Conservation (phyloP, 2,113 vertebrate species). For the Mirza zaza region DNA sequence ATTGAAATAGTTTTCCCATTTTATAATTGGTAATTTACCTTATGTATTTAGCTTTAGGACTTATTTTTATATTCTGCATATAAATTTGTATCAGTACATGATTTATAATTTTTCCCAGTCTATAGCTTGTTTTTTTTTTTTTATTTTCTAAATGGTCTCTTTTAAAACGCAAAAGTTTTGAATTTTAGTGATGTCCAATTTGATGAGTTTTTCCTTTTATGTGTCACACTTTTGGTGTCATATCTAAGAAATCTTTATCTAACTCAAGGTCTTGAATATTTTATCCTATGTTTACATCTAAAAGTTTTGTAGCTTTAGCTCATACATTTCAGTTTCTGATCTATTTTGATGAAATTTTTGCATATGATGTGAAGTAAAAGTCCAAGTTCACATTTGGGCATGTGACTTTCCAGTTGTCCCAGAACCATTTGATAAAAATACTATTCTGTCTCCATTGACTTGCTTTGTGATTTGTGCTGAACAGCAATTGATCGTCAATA, state of each 20-base stretch:
- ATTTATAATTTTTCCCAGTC: not conserved
- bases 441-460: not conserved
- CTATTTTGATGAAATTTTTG: not conserved
- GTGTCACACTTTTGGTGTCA: not conserved
- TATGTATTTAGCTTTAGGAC: not conserved
- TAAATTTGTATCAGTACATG: not conserved
- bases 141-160: not conserved
- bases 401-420: not conserved
- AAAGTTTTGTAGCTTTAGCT: not conserved
- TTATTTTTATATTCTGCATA: not conserved
- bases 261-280: not conserved
- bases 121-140: not conserved
- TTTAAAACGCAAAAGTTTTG: not conserved
- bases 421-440: not conserved
- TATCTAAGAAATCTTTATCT: not conserved
- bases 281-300: not conserved
- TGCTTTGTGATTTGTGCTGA: not conserved
- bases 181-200: not conserved
- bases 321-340: not conserved
- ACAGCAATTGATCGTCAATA: not conserved
- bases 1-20: not conserved
- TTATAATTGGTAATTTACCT: not conserved
- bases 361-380: not conserved
- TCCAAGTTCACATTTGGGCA: not conserved
- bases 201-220: not conserved